Evolutionary conservation across 2,888 invertebrate species (phyloP), one percentile per base, ranked within the genome.

Genomic region (Eutolmus rufibarbis): DNA sequence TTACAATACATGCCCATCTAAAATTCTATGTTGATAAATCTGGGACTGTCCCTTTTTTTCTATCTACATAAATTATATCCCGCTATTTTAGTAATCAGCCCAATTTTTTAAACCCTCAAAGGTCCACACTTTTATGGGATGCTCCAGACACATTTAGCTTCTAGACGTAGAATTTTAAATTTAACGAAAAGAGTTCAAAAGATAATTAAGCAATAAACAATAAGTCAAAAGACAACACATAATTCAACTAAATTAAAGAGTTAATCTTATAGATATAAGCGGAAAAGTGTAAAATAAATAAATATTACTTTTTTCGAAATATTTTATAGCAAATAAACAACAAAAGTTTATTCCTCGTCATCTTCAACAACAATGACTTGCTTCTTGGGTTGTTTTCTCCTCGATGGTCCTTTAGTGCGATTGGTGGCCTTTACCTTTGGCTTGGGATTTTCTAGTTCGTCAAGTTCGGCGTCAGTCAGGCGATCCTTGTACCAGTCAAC

Each of bases 401-500:
- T 88, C 82, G 91, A 91, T 74, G 93, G 90, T 74, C 93, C 93
- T 89, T 92, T 92, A 56, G 91, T 89, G 74, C 92, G 92, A 90
- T 90, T 94, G 90, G 94, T 95, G 5, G 95, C 94, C 90, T 94
- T 95, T 19, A 94, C 93, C 56, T 94, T 94, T 57, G 96, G 95
- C 89, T 91, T 92, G 2, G 97, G 97, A 93, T 97, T 95, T 92
- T 97, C 97, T 89, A 97, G 93, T 66, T 96, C 96, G 0, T 95
- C 95, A 87, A 97, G 92, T 91, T 97, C 95, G 66, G 95, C 95
- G 89, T 97, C 97, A 9, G 96, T 97, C 90, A 97, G 93, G 89
- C 96, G 95, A 74, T 95, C 97, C 91, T 97, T 97, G 93, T 97
- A 97, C 97, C 97, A 97, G 91, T 97, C 97, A 89, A 95, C 96